Base-by-base conservation (phyloP, 2,888 invertebrate species). In the Polylopha cassiicola region DNA sequence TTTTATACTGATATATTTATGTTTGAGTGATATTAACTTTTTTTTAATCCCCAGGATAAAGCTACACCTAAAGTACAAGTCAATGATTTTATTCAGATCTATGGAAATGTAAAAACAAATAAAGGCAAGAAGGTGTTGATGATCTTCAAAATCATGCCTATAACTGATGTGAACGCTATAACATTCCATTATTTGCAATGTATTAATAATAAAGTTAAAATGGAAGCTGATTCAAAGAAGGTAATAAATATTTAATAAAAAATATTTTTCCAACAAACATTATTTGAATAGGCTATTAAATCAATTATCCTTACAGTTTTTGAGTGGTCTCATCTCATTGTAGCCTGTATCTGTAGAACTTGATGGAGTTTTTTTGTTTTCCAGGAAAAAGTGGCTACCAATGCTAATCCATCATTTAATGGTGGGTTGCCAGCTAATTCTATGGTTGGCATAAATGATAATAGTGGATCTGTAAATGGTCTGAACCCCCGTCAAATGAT, bases 141-240 rank as follows among this genome's bases (percentile, higher is more conserved):
- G 77, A 78, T 76, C 30, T 86, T 86, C 46, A 86, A 85, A 68
- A 81, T 86, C 46, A 71, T 70, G 48, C 84, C 80, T 7, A 49
- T 86, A 21, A 77, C 69, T 22, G 84, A 86, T 69, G 62, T 77
- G 1, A 86, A 86, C 61, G 74, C 71, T 7, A 82, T 86, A n/a
- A 86, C 82, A 60, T 86, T 79, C 59, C 86, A 86, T 50, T 86
- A 86, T 50, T 57, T 86, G 20, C 85, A 84, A 38, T 86, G 86
- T 46, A 84, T 86, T 28, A 73, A 81, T 50, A 86, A 84, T 51
- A 85, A 75, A 53, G 66, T 85, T 0, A 82, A 82, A 62, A 79
- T 86, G 80, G 84, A 86, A 58, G 75, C 75, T 2, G 76, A 81
- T 43, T 78, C 80, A 7, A 85, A 84, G 47, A 85, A 85, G 73